Percentiles rank a stretch among this genome's conserved stretches.
These are phyloP conservation scores for Furcula furcula DNA, from an alignment of 2,888 invertebrate genomes.

Conservation along the genomic window DNA sequence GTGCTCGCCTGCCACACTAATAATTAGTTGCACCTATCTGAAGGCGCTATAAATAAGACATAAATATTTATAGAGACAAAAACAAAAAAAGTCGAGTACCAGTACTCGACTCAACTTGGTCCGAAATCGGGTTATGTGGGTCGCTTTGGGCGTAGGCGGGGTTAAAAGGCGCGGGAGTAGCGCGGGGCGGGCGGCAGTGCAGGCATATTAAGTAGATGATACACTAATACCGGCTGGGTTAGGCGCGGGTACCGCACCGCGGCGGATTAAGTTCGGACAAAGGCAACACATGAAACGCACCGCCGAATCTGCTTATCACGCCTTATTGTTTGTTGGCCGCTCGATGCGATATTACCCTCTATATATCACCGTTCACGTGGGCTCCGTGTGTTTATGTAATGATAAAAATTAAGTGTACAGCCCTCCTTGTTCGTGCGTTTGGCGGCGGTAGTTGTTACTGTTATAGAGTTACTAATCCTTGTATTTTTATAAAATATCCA, in stretches of 20 bases:
- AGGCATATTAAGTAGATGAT: no score
- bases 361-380: slow-evolving; percentile 66
- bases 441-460: slow-evolving; percentile 20
- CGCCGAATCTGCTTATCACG: slow-evolving; percentile 76
- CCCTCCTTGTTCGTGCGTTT: slow-evolving; percentile 21
- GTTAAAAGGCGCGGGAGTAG: slow-evolving; percentile 15
- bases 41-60: background rate
- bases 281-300: slow-evolving; percentile 72
- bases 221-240: no score
- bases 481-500: no score
- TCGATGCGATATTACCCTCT: slow-evolving; percentile 61
- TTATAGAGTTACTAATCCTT: slow-evolving; percentile 15
- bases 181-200: slow-evolving; percentile 14
- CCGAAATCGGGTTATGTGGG: background rate
- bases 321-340: slow-evolving; percentile 70
- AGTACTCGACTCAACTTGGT: no score
- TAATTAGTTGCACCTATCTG: background rate
- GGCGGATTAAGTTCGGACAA: slow-evolving; percentile 72
- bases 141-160: slow-evolving; percentile 38
- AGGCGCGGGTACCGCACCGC: slow-evolving; percentile 26
- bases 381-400: slow-evolving; percentile 39
- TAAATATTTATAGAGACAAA: background rate
- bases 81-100: no score
- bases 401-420: slow-evolving; percentile 36
- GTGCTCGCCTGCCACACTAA: background rate